Evolutionary conservation across 2,888 invertebrate genomes (phyloP).

Genomic region (Sinohyriopsis cumingii): DNA sequence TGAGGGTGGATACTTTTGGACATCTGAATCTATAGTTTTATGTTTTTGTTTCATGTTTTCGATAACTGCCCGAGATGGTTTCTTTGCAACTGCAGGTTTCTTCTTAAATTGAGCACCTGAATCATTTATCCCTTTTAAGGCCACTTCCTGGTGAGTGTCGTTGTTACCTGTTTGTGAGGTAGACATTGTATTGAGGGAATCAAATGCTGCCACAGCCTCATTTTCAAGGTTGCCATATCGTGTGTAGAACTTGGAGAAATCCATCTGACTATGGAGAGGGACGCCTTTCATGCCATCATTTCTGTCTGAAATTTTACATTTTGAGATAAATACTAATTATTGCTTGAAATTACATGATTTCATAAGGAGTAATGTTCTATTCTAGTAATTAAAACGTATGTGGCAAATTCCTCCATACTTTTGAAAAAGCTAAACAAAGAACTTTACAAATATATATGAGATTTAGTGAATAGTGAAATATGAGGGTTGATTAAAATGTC

Average conservation of each 20-base stretch:
- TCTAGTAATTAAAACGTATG: too few species aligned
- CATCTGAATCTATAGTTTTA: too few species aligned
- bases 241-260: slow-evolving; percentile 50
- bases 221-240: slow-evolving; percentile 55
- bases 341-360: not conserved
- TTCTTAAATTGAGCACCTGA: not conserved
- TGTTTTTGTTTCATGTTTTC: too few species aligned
- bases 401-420: too few species aligned
- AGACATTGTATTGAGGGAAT: slow-evolving; percentile 55
- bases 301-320: slow-evolving; percentile 35
- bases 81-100: not conserved
- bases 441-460: too few species aligned
- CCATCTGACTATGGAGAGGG: slow-evolving; percentile 12
- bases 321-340: not conserved
- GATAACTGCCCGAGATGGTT: not conserved
- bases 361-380: not conserved
- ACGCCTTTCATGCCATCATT: slow-evolving; percentile 21
- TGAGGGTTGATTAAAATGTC: too few species aligned
- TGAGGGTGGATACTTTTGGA: too few species aligned
- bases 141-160: not conserved
- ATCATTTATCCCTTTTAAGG: not conserved
- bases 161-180: slow-evolving; percentile 19
- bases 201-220: slow-evolving; percentile 59
- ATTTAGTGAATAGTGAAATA: too few species aligned
- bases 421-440: too few species aligned